Conservation (phyloP, 2,888 invertebrate species). For the Clanis bilineata region DNA sequence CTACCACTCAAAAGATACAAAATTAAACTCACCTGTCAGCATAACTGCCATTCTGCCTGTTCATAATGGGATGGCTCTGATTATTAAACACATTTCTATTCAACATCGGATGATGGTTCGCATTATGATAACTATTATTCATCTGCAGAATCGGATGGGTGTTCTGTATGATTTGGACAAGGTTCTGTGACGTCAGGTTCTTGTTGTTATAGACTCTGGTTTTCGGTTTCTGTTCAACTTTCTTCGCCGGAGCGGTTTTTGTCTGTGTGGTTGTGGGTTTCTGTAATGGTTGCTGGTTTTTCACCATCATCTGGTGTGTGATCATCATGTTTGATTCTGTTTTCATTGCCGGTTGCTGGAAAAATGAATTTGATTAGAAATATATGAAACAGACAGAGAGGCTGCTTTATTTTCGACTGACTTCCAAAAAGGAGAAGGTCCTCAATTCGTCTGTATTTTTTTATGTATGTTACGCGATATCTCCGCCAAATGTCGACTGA, state of each 20-base stretch:
- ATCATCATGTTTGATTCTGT: conserved; percentile 41
- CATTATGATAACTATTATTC: conserved; percentile 68
- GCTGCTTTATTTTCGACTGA: too few species aligned
- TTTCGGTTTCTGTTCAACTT: conserved; percentile 53
- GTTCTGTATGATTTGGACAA: conserved; percentile 72
- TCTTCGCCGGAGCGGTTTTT: conserved; percentile 21
- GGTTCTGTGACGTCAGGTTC: conserved; percentile 53
- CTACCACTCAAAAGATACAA: too few species aligned
- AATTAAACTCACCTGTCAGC: conserved; percentile 44
- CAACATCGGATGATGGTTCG: conserved; percentile 70
- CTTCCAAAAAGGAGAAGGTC: too few species aligned
- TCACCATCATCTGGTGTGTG: conserved; percentile 46
- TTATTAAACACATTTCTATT: conserved; percentile 51
- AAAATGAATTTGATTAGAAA: not conserved
- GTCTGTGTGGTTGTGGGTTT: conserved; percentile 39
- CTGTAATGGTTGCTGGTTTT: conserved; percentile 34
- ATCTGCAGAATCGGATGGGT: conserved; percentile 60
- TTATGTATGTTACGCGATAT: too few species aligned
- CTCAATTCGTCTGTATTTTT: too few species aligned
- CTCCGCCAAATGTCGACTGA: too few species aligned
- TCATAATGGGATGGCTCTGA: conserved; percentile 49
- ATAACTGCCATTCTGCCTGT: conserved; percentile 55
- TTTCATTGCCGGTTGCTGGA: conserved; percentile 63
- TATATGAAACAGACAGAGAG: not conserved
- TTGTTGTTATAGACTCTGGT: conserved; percentile 62